Evolutionary conservation across 2,888 invertebrate species (phyloP).

Genomic region (Troides helena): DNA sequence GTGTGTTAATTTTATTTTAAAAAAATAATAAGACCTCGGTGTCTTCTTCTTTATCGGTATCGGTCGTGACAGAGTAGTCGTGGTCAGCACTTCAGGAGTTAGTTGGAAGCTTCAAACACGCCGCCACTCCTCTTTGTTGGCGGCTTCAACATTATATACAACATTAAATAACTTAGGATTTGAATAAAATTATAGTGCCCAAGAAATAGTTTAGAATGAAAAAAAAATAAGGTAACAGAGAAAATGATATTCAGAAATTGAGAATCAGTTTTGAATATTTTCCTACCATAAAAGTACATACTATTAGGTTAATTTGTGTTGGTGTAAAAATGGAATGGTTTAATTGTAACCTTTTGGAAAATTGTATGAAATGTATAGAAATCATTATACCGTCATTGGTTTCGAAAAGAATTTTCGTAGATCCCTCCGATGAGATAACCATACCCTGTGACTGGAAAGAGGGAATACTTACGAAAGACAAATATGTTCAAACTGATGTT

Average conservation of each 20-base stretch:
- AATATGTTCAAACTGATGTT: conserved; percentile 36
- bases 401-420: conserved; percentile 28
- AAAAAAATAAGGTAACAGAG: too few species aligned
- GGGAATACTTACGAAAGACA: conserved; percentile 27
- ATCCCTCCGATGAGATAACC: conserved; percentile 41
- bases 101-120: too few species aligned
- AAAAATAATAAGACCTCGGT: neutral
- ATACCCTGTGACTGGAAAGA: conserved; percentile 41
- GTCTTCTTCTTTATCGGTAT: neutral
- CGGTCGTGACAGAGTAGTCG: too few species aligned
- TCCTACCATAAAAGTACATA: neutral
- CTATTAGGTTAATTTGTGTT: neutral
- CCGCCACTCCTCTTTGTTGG: too few species aligned
- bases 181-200: too few species aligned
- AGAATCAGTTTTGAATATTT: neutral
- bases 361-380: conserved; percentile 13
- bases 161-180: too few species aligned
- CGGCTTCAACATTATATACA: too few species aligned
- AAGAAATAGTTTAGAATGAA: too few species aligned
- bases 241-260: neutral
- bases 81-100: too few species aligned
- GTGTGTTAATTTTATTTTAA: neutral
- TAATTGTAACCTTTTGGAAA: conserved; percentile 9
- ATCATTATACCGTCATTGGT: conserved; percentile 3
- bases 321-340: conserved; percentile 14